A percentile compares a stretch with the other conserved stretches of the same genome.
phyloP scores from a whole-genome alignment of 2,888 invertebrate species.

The Heliconius charithonia region DNA sequence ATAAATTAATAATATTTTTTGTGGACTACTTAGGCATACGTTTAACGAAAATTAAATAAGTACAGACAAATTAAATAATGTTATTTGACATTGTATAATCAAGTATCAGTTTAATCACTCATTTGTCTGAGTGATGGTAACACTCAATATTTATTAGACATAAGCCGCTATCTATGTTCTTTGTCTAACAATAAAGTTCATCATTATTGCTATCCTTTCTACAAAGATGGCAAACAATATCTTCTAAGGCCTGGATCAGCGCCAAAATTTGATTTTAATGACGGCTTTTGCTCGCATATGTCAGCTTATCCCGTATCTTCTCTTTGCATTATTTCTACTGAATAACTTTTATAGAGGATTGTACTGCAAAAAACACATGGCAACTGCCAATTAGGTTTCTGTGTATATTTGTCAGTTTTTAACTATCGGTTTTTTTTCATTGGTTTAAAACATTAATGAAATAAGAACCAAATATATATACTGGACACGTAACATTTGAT shows the following conservation, averaged over 20 bases:
- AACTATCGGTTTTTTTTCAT: conserved; percentile 14
- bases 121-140: conserved; percentile 26
- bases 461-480: conserved; percentile 7
- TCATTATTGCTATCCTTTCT: conserved; percentile 61
- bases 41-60: neutral
- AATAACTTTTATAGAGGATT: conserved; percentile 45
- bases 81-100: neutral
- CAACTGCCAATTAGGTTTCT: conserved; percentile 41
- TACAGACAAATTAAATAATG: neutral
- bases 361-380: conserved; percentile 37
- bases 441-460: conserved; percentile 19
- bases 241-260: conserved; percentile 68
- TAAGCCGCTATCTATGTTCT: conserved; percentile 57
- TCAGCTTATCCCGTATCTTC: conserved; percentile 64
- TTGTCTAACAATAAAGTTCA: conserved; percentile 50
- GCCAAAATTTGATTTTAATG: conserved; percentile 82
- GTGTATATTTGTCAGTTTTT: conserved; percentile 25
- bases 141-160: conserved; percentile 52
- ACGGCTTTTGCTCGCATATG: conserved; percentile 76
- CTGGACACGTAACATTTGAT: neutral
- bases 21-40: neutral
- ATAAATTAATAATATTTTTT: neutral
- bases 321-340: conserved; percentile 51
- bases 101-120: neutral
- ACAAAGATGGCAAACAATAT: conserved; percentile 76